Base-by-base conservation (phyloP, 2,797 vertebrate genomes). In the Decapterus maruadsi region DNA sequence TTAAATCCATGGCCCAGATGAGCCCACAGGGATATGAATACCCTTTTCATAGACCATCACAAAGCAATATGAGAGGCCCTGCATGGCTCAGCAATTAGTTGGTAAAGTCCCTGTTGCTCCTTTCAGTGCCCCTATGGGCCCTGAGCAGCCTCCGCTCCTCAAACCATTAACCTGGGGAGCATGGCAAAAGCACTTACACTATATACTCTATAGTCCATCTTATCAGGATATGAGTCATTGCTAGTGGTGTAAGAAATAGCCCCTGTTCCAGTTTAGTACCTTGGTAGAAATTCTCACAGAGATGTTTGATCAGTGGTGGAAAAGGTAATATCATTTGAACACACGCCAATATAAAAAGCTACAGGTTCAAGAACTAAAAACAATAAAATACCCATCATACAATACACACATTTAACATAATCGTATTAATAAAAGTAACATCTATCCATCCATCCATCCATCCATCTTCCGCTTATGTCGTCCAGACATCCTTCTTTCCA, bases 11-110 rank as follows among this genome's bases (percentile, higher is more conserved):
- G 50, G 63, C 38, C 31, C 79, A 77, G 76, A 82, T 83, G 70
- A 81, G 70, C 59, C 83, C 64, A 40, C 13, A 0, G 71, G 78
- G 85, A 72, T 34, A 11, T 7, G 26, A 29, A 69, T 76, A 53
- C 50, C 59, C 74, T 67, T 86, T 59, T 81, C 56, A 82, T 78
- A 34, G 62, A 63, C 43, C 67, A 65, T 78, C 82, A 72, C 68
- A 76, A 71, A 78, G 58, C 73, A 78, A 81, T 75, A 84, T 36
- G 67, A 83, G 56, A 43, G 36, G 26, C 45, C 43, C 64, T 57
- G 80, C 83, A 73, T 61, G 79, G 68, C 70, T 76, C 57, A 63
- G 72, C 68, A 56, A 78, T 78, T 71, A 76, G 79, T 40, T 63
- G 38, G 43, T 65, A 9, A 17, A 31, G 68, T 76, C 73, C 56